Evolutionary conservation across 2,113 vertebrate species (phyloP), one percentile per base, ranked within the genome.

Genomic region (Sphaerodactylus townsendi): DNA sequence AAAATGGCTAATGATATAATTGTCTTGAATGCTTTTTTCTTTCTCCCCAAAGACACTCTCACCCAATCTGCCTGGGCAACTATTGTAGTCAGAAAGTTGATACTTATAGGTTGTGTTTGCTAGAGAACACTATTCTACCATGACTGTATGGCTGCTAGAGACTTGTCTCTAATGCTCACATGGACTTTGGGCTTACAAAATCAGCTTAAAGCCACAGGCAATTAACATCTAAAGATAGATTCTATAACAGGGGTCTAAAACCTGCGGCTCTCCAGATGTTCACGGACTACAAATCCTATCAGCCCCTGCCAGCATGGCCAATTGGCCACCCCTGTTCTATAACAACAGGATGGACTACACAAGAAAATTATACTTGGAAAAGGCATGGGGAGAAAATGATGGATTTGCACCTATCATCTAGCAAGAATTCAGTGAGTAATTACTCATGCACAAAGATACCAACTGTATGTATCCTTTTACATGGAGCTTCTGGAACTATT

Each of bases 161-260:
- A 87, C 23, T 46, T 87, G 78, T 17, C 33, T 82, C 62, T 93
- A 76, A 92, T 17, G 7, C 56, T 91, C 62, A 88, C 87, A 44
- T 83, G 64, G 86, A 17, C 75, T 65, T 69, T 85, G 53, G 21
- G 53, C 53, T 74, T 89, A 90, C 15, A 89, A 86, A 89, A 92
- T 83, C 91, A 94, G 94, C 82, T 94, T 90, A 91, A 91, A 84
- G 62, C 77, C 3, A 80, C 90, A 91, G 17, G 76, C 73, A 56
- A 23, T 56, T 64, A 82, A 33, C 53, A 11, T 87, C 56, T 76
- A 87, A 87, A 81, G 35, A 53, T 37, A 69, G n/a, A 28, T 76
- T 85, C 11, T 33, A 23, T 25, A 82, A 0, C 39, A 2, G 11
- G 23, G n/a, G n/a, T n/a, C n/a, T n/a, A n/a, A n/a, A n/a, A n/a